A percentile compares a stretch with the other conserved stretches of the same genome.
These are phyloP conservation scores for Prunella fulvescens DNA, from an alignment of 2,113 vertebrate genomes.

Conservation along the genomic window DNA sequence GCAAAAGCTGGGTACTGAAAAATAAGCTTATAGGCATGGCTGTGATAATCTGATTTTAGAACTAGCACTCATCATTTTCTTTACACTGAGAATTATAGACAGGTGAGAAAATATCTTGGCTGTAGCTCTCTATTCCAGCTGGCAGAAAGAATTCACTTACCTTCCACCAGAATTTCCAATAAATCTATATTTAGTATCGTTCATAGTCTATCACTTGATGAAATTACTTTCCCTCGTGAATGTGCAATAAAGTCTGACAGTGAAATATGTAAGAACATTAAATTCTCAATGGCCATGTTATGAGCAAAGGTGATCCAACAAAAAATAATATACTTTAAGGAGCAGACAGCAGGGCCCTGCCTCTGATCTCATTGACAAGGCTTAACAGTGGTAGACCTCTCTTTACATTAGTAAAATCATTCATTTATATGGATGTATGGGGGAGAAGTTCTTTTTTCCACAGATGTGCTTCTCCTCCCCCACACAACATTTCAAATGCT, in stretches of 20 bases:
- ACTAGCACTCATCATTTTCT: slow-evolving; percentile 5
- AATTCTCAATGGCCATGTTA: slow-evolving; percentile 45
- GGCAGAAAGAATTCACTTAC: slow-evolving; percentile 43
- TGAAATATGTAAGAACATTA: slow-evolving; percentile 55
- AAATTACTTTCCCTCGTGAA: slow-evolving; percentile 47
- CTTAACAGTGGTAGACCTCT: slow-evolving; percentile 4
- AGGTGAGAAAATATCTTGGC: slow-evolving; percentile 37
- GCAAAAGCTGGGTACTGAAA: neutral
- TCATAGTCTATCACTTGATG: slow-evolving; percentile 41
- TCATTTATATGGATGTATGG: neutral
- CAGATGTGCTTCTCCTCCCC: neutral
- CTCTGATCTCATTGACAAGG: slow-evolving; percentile 30
- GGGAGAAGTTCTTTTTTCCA: neutral
- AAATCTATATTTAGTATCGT: slow-evolving; percentile 55
- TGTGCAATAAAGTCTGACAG: slow-evolving; percentile 48
- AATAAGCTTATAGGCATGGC: neutral
- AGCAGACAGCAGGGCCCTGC: neutral
- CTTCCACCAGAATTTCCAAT: slow-evolving; percentile 37
- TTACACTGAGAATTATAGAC: neutral
- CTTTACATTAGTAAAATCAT: slow-evolving; percentile 20
- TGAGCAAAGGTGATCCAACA: slow-evolving; percentile 58
- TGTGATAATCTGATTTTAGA: slow-evolving; percentile 33
- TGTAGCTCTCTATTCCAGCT: slow-evolving; percentile 19
- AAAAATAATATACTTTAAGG: slow-evolving; percentile 51
- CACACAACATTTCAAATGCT: neutral